A percentile compares a stretch with the other conserved stretches of the same genome.
phyloP scores from a whole-genome alignment of 2,797 vertebrate genomes.

The Sparidentex hasta region DNA sequence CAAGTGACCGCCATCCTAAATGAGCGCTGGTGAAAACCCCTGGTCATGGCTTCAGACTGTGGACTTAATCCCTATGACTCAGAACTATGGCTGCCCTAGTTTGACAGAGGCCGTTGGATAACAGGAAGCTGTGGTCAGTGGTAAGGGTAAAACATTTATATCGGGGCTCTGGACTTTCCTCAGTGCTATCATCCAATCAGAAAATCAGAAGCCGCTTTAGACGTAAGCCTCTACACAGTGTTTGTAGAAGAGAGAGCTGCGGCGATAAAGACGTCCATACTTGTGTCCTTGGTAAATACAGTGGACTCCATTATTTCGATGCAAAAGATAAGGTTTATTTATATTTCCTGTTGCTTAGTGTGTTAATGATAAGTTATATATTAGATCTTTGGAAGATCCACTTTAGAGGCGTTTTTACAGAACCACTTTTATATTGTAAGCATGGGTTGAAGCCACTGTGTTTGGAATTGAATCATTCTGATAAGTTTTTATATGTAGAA shows the following conservation, averaged over 20 bases:
- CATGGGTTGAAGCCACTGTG: neutral
- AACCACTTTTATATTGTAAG: neutral
- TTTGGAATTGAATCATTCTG: neutral
- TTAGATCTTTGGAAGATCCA: neutral
- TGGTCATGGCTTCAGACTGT: conserved; percentile 48
- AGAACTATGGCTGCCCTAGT: conserved; percentile 69
- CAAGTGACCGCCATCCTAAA: conserved; percentile 32
- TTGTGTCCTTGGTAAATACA: neutral
- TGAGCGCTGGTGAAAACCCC: conserved; percentile 45
- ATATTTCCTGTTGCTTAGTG: neutral
- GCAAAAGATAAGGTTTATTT: neutral
- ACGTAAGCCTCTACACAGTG: conserved; percentile 34
- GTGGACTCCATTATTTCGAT: neutral
- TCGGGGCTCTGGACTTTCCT: conserved; percentile 51
- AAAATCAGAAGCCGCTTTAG: conserved; percentile 29
- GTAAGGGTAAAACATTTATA: conserved; percentile 43
- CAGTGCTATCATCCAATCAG: conserved; percentile 36
- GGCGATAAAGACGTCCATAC: neutral
- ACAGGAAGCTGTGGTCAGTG: conserved; percentile 60
- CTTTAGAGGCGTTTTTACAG: neutral
- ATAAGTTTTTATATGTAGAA: neutral
- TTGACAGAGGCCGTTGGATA: conserved; percentile 67
- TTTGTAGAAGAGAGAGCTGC: conserved; percentile 4
- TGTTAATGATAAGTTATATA: neutral
- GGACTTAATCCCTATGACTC: conserved; percentile 70